Evolutionary conservation across 2,113 vertebrate species (phyloP), one percentile per base, ranked within the genome.

Genomic region (Corapipo altera): DNA sequence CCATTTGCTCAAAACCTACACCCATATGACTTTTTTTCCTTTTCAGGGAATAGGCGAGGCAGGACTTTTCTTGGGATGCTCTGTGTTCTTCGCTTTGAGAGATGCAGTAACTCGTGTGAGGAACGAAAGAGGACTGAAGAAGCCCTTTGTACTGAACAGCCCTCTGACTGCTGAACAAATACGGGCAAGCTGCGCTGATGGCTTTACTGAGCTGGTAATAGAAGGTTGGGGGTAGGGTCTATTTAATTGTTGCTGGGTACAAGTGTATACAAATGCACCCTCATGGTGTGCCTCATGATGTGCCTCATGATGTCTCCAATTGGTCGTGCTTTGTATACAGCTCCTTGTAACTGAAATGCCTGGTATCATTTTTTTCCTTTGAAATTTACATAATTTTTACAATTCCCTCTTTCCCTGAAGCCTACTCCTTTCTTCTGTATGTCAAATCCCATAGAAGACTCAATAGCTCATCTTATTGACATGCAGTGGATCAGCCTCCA

Each of bases 61-160:
- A 13, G 69, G 89, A 58, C 20, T 99, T 73, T 98, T 98, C 95
- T 96, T 99, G 91, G 98, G 98, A 26, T 98, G 98, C 75, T 98
- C 99, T 2, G 98, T 98, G 61, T 98, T 99, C 97, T 98, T 98
- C 0, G 98, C 98, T 81, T 97, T 98, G 81, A 98, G 98, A 91
- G 98, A 98, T 33, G 98, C 98, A 3, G 55, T 98, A 88, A 89
- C 96, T 5, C 93, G 95, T 2, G 98, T 97, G 27, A 96, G 97
- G 32, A 97, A 84, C 5, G 98, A 98, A 33, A 98, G 96, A 23
- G 98, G 97, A 21, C 86, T 98, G 26, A 77, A 73, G 6, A 97
- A 95, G 3, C 91, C 96, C 16, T 99, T 98, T 88, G 26, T 82
- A 18, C 94, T 98, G 32, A 94, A 98, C 94, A 99, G 98, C 82